Percentiles rank a stretch among this genome's conserved stretches.
Conservation (phyloP, 2,888 invertebrate genomes). For the Drosophila villosipedis region DNA sequence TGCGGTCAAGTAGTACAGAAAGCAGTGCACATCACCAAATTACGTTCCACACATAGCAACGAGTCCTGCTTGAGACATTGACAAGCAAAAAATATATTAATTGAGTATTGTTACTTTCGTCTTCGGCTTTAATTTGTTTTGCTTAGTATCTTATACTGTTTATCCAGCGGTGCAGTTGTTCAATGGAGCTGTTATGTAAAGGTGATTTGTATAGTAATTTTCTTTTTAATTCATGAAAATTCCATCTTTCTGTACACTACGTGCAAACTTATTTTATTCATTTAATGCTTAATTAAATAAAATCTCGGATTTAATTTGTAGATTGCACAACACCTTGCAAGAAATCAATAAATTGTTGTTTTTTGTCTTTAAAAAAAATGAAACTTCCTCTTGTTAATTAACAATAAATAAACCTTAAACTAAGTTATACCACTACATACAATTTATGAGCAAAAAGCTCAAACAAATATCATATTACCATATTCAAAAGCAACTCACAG, state of each 20-base stretch:
- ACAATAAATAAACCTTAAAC: constrained; percentile 15
- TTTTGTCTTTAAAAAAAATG: neutral
- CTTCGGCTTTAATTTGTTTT: neutral
- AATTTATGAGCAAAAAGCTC: neutral
- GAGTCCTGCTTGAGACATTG: constrained; percentile 13
- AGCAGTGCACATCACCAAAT: constrained; percentile 31
- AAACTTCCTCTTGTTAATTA: constrained; percentile 7
- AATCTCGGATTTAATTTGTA: neutral
- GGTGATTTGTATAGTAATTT: neutral
- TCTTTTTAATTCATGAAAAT: neutral
- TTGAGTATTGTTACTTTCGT: neutral
- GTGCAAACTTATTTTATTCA: neutral
- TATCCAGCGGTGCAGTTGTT: neutral
- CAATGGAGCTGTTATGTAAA: neutral
- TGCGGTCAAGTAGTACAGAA: constrained; percentile 7
- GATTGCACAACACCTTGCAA: neutral
- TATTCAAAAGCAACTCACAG: constrained; percentile 1
- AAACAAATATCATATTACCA: constrained; percentile 24
- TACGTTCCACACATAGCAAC: neutral
- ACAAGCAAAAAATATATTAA: neutral
- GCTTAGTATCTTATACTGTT: neutral
- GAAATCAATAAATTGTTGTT: neutral
- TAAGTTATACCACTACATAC: neutral
- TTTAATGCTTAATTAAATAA: neutral
- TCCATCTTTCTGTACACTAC: neutral